Evolutionary conservation across 37 sponge, comb jelly and placozoan genomes (phyloP).

Genomic region (Amphimedon queenslandica): DNA sequence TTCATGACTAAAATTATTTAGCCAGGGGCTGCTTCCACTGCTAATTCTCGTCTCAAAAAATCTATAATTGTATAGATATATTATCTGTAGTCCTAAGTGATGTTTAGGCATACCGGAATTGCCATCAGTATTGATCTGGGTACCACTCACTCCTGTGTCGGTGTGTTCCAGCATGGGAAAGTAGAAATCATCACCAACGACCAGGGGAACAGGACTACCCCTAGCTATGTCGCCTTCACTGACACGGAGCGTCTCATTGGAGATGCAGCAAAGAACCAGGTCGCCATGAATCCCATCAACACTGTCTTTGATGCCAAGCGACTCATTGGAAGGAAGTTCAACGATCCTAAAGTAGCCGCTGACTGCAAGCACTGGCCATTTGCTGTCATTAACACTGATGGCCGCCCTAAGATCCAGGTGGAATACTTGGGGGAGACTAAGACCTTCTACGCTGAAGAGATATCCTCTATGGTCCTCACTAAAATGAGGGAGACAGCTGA

Average conservation of each 20-base stretch:
- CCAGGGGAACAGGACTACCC: slow-evolving; percentile 98
- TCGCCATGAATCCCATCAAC: slow-evolving; percentile 97
- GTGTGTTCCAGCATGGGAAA: slow-evolving; percentile 98
- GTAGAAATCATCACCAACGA: slow-evolving; percentile 99
- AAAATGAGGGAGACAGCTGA: slow-evolving; percentile 99
- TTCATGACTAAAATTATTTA: too few relatives aligned
- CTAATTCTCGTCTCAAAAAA: background rate
- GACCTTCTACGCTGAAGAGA: slow-evolving; percentile 94
- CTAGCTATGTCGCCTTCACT: slow-evolving; percentile 98
- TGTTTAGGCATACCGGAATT: background rate
- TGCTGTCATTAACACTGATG: slow-evolving; percentile 75
- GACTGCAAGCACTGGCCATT: slow-evolving; percentile 99
- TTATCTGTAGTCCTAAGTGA: background rate
- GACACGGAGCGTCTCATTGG: slow-evolving; percentile 98
- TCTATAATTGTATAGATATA: background rate
- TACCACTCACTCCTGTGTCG: slow-evolving; percentile 99
- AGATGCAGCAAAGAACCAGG: slow-evolving; percentile 98
- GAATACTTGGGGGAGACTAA: slow-evolving; percentile 90
- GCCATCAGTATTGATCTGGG: slow-evolving; percentile 98
- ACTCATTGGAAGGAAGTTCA: slow-evolving; percentile 83
- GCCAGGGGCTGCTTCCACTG: background rate
- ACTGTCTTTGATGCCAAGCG: slow-evolving; percentile 98
- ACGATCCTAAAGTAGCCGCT: slow-evolving; percentile 63
- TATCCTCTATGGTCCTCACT: slow-evolving; percentile 96
- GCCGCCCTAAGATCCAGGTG: slow-evolving; percentile 89